Percentiles rank a stretch among this genome's conserved stretches.
These are phyloP conservation scores for Tympanuchus pallidicinctus DNA, from an alignment of 2,113 vertebrate species.

Conservation along the genomic window DNA sequence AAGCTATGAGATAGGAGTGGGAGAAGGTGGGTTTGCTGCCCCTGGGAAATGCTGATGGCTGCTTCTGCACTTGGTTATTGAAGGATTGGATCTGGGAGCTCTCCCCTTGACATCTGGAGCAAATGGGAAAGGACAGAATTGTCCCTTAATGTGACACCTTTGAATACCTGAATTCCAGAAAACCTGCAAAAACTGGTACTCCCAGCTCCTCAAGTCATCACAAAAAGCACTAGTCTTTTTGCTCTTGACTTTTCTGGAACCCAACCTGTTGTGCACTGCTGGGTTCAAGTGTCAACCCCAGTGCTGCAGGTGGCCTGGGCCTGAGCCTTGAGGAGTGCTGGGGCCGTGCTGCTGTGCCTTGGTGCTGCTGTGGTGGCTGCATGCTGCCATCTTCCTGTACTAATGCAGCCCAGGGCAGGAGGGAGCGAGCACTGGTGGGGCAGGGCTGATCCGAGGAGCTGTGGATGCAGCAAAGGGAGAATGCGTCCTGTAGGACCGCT, in stretches of 20 bases:
- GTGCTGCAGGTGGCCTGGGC: not conserved
- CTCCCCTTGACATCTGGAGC: not conserved
- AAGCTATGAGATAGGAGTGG: not conserved
- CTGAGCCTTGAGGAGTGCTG: not conserved
- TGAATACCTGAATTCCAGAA: not conserved
- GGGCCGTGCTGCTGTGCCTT: not conserved
- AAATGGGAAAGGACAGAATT: not conserved
- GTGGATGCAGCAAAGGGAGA: not conserved
- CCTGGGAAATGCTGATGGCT: not conserved
- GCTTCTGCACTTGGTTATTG: not conserved
- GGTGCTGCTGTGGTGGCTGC: not conserved
- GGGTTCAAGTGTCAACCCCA: rapidly evolving
- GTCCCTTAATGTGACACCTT: not conserved
- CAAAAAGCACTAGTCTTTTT: not conserved
- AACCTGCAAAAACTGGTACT: not conserved
- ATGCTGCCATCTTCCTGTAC: not conserved
- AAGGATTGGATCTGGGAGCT: not conserved
- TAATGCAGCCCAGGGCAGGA: not conserved
- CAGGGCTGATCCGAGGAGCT: not conserved
- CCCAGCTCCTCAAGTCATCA: not conserved
- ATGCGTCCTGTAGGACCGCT: not conserved
- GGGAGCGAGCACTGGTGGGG: not conserved
- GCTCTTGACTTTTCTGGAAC: not conserved
- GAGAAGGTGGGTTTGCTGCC: not conserved
- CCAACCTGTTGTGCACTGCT: not conserved